Evolutionary conservation across 2,797 vertebrate genomes (phyloP), one percentile per base, ranked within the genome.

Genomic region (Echiichthys vipera): DNA sequence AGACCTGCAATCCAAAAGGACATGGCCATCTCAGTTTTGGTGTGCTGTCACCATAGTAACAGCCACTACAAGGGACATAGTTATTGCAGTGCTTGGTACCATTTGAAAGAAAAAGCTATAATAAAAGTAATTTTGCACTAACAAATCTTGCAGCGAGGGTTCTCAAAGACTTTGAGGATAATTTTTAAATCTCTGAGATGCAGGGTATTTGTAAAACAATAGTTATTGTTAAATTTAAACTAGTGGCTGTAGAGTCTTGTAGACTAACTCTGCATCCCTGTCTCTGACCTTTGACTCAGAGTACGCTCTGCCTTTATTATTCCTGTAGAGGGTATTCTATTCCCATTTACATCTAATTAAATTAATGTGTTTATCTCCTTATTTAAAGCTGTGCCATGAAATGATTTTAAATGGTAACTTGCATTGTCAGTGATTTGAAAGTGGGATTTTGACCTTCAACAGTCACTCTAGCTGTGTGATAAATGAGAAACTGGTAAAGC

Each of bases 41-140:
- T 78, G 69, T 24, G 10, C 65, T 78, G 81, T 91, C 71, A 43
- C 85, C 78, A 87, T 87, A 84, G 86, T 68, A 87, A 87, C 88
- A 77, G 74, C 78, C 74, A 83, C 71, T 80, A 63, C 53, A 47
- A n/a, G 42, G 70, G 71, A 85, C 50, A 65, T 64, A 42, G 29
- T 77, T 84, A 78, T 85, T 76, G 71, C 71, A 67, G 64, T 25
- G 56, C 74, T 78, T 72, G 27, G 51, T 55, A 61, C 32, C 71
- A 61, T 84, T 58, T 76, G 25, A 68, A 55, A 71, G 45, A 70
- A 47, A 25, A 76, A 50, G 34, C 53, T 37, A 22, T 36, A 70
- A 20, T 40, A 27, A 74, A 67, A 80, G 58, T 54, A 0, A 36
- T 36, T 71, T 74, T 71, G 45, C 27, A 40, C 45, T 0, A 64